Conservation (phyloP, 2,797 vertebrate species). For the Cheirogaleus major region DNA sequence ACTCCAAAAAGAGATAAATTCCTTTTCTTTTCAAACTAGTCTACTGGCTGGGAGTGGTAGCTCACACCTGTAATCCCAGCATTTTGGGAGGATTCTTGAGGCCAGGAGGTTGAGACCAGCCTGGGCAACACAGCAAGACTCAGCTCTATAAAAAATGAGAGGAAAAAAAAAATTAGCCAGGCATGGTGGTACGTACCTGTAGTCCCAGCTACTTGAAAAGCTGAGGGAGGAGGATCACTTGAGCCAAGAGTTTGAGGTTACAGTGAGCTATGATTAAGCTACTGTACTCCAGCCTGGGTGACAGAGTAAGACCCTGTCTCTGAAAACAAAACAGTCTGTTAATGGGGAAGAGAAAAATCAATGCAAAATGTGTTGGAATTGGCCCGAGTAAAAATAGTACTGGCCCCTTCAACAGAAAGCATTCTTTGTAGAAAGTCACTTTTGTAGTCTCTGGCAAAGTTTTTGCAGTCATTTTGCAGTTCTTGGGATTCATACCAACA, state of each 20-base stretch:
- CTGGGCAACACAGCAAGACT: not conserved
- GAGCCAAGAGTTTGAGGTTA: not conserved
- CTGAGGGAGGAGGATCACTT: not conserved
- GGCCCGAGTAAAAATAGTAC: constrained; percentile 51
- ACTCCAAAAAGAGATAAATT: constrained; percentile 28
- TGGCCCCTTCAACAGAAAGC: constrained; percentile 43
- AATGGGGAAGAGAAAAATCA: constrained; percentile 53
- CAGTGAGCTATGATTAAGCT: not conserved
- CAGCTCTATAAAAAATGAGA: not conserved
- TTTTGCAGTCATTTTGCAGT: constrained; percentile 56
- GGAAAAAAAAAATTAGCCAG: not conserved
- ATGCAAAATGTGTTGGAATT: constrained; percentile 50
- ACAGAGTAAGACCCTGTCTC: not conserved
- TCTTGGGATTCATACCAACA: constrained; percentile 63
- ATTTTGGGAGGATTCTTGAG: not conserved
- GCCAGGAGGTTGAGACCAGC: not conserved
- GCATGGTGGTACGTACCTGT: not conserved
- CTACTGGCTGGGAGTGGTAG: not conserved
- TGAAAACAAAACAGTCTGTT: constrained; percentile 10
- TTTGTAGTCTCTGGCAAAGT: constrained; percentile 61
- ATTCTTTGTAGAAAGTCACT: constrained; percentile 66
- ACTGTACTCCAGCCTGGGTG: not conserved
- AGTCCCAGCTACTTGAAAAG: not conserved
- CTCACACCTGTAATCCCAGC: not conserved
- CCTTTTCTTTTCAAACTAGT: constrained; percentile 44